Base-by-base conservation (phyloP, 2,113 vertebrate genomes). In the Chelonoidis abingdonii region DNA sequence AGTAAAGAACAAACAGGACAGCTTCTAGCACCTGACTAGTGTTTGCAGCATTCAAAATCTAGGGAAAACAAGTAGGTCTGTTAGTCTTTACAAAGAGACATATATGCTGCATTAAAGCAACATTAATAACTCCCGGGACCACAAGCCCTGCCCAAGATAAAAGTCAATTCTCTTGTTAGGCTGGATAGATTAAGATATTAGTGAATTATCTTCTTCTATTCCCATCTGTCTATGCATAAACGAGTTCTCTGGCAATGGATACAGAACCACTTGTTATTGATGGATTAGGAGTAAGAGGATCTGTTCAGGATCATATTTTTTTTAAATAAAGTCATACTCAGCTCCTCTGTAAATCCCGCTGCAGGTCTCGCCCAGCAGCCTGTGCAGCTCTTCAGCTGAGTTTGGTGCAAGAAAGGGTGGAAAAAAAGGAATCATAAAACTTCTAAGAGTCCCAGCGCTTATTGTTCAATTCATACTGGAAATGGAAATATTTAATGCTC, bases 241-340 rank as follows among this genome's bases (percentile, higher is more conserved):
- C 89, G 76, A 84, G 12, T 65, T 85, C 93, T 47, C 84, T 96
- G 96, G 96, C 91, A 94, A 87, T 90, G 54, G 62, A 87, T 0
- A 76, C 59, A 84, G 87, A 89, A 94, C 83, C 62, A 62, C 92
- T 91, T 84, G 76, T 91, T 91, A 69, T 79, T 89, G 84, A 69
- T 78, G 87, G 92, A 92, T 91, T 90, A 95, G 92, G 79, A 93
- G 59, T 83, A 89, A 97, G 95, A 91, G 87, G 94, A 93, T 94
- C 93, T 96, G 93, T 22, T 69, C 22, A 81, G 49, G 93, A 96
- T 92, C 27, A 78, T 4, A 0, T 27, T 4, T 52, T 52, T 3
- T 86, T 50, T 41, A 93, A 93, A 22, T 4, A n/a, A 89, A 94
- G 80, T 10, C 52, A 31, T 1, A 47, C 49, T 69, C 78, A 25